Percentiles rank a stretch among this genome's conserved stretches.
phyloP scores from a whole-genome alignment of 2,888 invertebrate genomes.

The Chymomyza caudatula region DNA sequence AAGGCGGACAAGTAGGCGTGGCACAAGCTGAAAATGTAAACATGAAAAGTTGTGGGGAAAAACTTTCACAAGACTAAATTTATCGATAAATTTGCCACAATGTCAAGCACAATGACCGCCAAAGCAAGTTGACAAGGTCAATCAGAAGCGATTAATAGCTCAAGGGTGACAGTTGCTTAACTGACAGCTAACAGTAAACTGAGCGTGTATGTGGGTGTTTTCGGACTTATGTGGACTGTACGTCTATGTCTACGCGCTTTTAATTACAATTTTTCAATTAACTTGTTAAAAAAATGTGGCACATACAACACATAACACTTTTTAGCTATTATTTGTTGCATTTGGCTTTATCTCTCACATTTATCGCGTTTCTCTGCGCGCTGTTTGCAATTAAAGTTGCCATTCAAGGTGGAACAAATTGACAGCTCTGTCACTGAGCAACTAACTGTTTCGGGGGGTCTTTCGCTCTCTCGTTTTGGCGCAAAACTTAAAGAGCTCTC shows the following conservation, averaged over 20 bases:
- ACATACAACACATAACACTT: background rate
- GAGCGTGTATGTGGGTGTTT: background rate
- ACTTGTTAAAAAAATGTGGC: background rate
- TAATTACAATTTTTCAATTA: background rate
- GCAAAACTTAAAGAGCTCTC: constrained; percentile 13
- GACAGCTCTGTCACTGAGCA: constrained; percentile 5
- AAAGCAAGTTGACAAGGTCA: background rate
- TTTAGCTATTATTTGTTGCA: background rate
- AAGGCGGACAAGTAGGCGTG: too few relatives aligned
- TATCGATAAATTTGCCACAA: background rate
- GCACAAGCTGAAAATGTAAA: too few relatives aligned
- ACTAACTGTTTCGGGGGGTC: constrained; percentile 11
- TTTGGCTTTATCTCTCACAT: background rate
- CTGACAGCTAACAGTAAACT: background rate
- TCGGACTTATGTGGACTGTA: too few relatives aligned
- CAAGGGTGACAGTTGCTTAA: background rate
- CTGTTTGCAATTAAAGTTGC: constrained; percentile 39
- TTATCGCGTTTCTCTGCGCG: background rate
- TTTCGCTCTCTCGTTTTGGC: constrained; percentile 3
- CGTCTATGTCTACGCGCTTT: background rate
- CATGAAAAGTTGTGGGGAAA: background rate
- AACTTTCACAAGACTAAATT: background rate
- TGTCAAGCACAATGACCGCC: background rate
- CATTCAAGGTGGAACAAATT: constrained; percentile 60
- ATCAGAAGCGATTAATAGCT: background rate